A percentile compares a stretch with the other conserved stretches of the same genome.
phyloP scores from a whole-genome alignment of 2,888 invertebrate species.

The Sericinus montela region DNA sequence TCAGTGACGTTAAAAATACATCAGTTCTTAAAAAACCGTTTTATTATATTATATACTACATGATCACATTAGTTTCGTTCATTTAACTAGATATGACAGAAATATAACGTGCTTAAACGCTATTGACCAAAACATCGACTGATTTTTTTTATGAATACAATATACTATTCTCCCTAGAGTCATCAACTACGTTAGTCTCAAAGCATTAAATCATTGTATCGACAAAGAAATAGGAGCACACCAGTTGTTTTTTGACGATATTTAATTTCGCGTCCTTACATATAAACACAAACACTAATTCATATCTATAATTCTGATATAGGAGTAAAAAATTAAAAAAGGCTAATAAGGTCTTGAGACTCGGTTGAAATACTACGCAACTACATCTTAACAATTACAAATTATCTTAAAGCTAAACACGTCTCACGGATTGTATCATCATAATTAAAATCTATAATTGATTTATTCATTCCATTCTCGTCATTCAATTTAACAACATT shows the following conservation, averaged over 20 bases:
- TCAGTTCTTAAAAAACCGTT: conserved; percentile 18
- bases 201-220: background rate
- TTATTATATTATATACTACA: conserved; percentile 26
- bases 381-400: background rate
- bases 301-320: background rate
- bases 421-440: background rate
- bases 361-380: too few species aligned
- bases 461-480: background rate
- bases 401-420: conserved; percentile 1
- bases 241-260: background rate
- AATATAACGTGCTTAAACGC: conserved; percentile 1
- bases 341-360: background rate
- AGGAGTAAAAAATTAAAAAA: background rate
- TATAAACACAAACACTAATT: background rate
- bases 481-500: background rate
- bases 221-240: too few species aligned
- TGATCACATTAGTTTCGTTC: conserved; percentile 25
- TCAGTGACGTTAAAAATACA: background rate
- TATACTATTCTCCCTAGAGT: background rate
- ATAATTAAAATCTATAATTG: background rate
- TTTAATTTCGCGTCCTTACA: background rate
- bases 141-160: conserved; percentile 18
- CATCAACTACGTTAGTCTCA: background rate
- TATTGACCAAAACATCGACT: conserved; percentile 2
- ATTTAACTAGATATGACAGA: conserved; percentile 14